Evolutionary conservation across 2,888 invertebrate genomes (phyloP), one percentile per base, ranked within the genome.

Genomic region (Trissolcus japonicus): DNA sequence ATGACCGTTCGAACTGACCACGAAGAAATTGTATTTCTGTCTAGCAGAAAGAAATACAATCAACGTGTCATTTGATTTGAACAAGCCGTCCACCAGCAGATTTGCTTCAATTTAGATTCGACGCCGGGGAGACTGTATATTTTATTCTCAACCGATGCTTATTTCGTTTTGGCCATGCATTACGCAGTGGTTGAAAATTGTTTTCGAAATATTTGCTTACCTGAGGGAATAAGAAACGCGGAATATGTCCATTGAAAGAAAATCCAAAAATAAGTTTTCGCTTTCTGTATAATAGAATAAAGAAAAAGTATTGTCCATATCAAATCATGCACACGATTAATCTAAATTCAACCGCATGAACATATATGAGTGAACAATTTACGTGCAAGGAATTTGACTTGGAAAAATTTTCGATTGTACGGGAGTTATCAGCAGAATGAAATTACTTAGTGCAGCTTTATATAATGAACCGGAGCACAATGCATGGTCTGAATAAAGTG

Each of bases 61-160:
- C 46, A 57, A 55, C 53, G 63, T 68, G 67, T 73, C 73, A 51
- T 76, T 74, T 76, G 71, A 79, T 76, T 79, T 71, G 76, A 79
- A 76, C 69, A 74, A 67, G 14, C 61, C 68, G 72, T 65, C 65
- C 62, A 19, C 53, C 67, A 56, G 25, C 62, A 67, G 57, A 66
- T 72, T 67, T 71, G 21, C 71, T 55, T 67, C 66, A 66, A 62
- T 76, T 76, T 72, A 61, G 19, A 76, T 65, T 56, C 53, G 35
- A 19, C 54, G 48, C 6, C 57, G 29, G 46, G 35, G 14, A 57
- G 21, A 72, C 66, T 62, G 57, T 60, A 67, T 72, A 69, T 69
- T 71, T 51, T 57, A 66, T 71, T 68, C 62, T 65, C 29, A 11
- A 35, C 17, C 13, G 14, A 25, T 63, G 54, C 63, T 71, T 63